phyloP scores from a whole-genome alignment of 2,113 vertebrate species.

The Corydoras maculifer region DNA sequence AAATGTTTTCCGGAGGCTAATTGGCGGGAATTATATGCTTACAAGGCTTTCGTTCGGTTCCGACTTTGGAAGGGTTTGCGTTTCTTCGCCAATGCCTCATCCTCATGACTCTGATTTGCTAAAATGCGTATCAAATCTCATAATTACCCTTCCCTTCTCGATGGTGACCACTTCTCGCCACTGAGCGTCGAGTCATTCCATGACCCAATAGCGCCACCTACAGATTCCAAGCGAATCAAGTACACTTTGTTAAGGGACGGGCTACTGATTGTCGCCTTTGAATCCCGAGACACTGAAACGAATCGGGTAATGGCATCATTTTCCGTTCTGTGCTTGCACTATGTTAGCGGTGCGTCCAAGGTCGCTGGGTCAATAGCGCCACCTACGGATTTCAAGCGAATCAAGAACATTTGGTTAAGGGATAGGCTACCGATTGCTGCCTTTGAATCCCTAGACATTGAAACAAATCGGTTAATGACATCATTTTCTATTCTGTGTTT shows the following conservation, averaged over 20 bases:
- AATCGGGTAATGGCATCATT: too few relatives aligned
- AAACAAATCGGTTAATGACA: too few relatives aligned
- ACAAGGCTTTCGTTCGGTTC: conserved; percentile 28
- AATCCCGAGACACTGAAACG: too few relatives aligned
- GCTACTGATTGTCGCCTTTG: too few relatives aligned
- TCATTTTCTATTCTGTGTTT: too few relatives aligned
- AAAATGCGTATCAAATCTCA: conserved; percentile 1
- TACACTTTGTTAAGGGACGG: background rate
- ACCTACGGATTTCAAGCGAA: conserved; percentile 47
- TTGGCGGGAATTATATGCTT: conserved; percentile 35
- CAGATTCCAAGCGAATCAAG: conserved; percentile 29
- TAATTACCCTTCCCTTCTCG: too few relatives aligned
- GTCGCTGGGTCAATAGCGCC: conserved; percentile 46
- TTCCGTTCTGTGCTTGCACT: too few relatives aligned
- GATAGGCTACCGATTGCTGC: too few relatives aligned
- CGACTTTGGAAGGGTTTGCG: background rate
- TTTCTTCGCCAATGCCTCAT: background rate
- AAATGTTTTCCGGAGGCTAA: conserved; percentile 37
- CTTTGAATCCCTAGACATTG: too few relatives aligned
- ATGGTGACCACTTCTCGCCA: too few relatives aligned
- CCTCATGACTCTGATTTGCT: background rate
- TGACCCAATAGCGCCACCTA: conserved; percentile 56
- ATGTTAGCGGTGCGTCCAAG: too few relatives aligned
- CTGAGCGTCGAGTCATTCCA: background rate
- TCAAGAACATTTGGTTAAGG: background rate